Percentiles rank a stretch among this genome's conserved stretches.
Evolutionary conservation across 2,113 vertebrate genomes (phyloP).

Genomic region (Stictonetta naevosa): DNA sequence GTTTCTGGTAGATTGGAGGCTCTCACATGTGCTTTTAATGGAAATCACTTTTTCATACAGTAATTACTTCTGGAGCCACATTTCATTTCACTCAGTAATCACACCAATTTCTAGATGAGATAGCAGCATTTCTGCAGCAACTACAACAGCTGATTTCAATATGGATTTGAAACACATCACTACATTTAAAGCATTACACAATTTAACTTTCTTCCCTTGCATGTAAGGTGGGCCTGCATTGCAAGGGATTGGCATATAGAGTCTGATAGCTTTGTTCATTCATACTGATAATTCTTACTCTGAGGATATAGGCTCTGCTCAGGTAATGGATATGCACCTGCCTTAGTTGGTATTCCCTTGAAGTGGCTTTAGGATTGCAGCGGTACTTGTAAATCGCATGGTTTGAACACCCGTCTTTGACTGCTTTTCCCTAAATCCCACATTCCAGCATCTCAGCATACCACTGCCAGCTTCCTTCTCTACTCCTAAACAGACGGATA

Average conservation of each 20-base stretch:
- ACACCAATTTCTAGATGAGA: not conserved
- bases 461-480: not conserved
- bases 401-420: not conserved
- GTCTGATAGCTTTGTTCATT: not conserved
- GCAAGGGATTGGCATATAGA: not conserved
- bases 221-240: not conserved
- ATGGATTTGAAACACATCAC: not conserved
- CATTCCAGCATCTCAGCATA: not conserved
- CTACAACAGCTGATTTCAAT: not conserved
- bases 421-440: not conserved
- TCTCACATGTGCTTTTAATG: not conserved
- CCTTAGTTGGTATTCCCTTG: not conserved
- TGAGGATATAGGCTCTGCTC: not conserved
- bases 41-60: not conserved
- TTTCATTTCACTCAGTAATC: not conserved
- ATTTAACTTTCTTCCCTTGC: not conserved
- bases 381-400: not conserved
- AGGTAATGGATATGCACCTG: not conserved
- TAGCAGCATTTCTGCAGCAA: not conserved
- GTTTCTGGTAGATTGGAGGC: slow-evolving; percentile 2
- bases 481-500: not conserved
- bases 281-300: not conserved
- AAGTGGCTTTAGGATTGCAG: not conserved
- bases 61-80: not conserved
- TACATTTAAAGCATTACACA: not conserved